These are phyloP conservation scores for Neodiprion pinetum DNA, from an alignment of 1,140 invertebrate species.

Conservation along the genomic window DNA sequence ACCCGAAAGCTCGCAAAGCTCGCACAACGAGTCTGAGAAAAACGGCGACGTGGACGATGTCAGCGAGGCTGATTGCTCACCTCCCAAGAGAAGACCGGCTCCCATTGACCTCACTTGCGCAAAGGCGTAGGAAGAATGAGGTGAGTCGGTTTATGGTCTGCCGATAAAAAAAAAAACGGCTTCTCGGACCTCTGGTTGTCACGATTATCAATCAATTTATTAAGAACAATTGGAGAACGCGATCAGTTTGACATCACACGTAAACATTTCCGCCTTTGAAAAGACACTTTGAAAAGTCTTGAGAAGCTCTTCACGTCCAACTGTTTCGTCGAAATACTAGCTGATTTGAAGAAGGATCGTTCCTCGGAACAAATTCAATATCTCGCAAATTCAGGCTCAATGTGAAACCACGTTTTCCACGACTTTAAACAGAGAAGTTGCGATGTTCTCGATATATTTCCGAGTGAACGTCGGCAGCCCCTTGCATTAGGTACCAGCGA, in stretches of 20 bases:
- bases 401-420: no score
- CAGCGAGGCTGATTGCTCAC: slow-evolving; percentile 61
- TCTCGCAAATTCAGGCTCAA: no score
- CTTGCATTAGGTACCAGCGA: no score
- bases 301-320: neutral
- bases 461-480: no score
- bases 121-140: slow-evolving; percentile 44
- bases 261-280: neutral
- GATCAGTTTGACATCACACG: neutral
- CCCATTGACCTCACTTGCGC: slow-evolving; percentile 71
- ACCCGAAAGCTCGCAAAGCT: slow-evolving; percentile 61
- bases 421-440: no score
- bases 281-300: neutral
- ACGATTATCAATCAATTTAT: neutral
- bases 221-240: neutral
- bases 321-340: no score
- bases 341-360: no score
- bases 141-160: neutral
- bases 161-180: neutral
- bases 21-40: slow-evolving; percentile 48
- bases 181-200: neutral
- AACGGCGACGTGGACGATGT: slow-evolving; percentile 63
- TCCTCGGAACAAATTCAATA: no score
- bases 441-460: no score
- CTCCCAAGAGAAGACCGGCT: slow-evolving; percentile 63